phyloP scores from a whole-genome alignment of 2,797 vertebrate species.

The Alfaro cultratus region DNA sequence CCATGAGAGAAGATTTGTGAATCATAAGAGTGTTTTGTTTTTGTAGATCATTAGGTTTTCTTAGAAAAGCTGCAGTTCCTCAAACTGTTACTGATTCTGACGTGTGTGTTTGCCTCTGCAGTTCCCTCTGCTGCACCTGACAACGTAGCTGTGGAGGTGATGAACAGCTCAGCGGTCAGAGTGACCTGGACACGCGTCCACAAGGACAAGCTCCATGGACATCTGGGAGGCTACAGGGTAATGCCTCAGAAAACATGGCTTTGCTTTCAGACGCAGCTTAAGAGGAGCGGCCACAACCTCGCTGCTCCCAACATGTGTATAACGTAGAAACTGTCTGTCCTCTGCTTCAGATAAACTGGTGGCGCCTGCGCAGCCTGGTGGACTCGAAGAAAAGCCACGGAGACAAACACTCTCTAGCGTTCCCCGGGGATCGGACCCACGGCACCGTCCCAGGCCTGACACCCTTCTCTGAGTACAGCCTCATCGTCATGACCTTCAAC shows the following conservation, averaged over 20 bases:
- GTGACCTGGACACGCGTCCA: conserved; percentile 90
- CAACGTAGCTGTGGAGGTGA: conserved; percentile 83
- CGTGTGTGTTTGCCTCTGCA: conserved; percentile 66
- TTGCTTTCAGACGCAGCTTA: conserved; percentile 70
- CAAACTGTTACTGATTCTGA: conserved; percentile 16
- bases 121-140: conserved; percentile 91
- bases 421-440: conserved; percentile 84
- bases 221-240: conserved; percentile 95
- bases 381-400: conserved; percentile 85
- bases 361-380: conserved; percentile 87
- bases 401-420: conserved; percentile 83
- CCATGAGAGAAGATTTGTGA: neutral
- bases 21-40: neutral
- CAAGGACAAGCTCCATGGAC: conserved; percentile 93
- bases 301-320: conserved; percentile 18
- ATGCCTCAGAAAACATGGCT: conserved; percentile 65
- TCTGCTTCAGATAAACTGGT: conserved; percentile 88
- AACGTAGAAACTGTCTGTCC: neutral
- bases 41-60: neutral
- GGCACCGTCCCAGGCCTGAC: conserved; percentile 86
- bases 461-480: conserved; percentile 91
- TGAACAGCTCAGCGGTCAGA: conserved; percentile 89
- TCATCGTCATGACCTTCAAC: conserved; percentile 92
- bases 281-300: conserved; percentile 66
- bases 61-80: neutral